Evolutionary conservation across 1,140 invertebrate genomes (phyloP).

Genomic region (Coptotermes formosanus): DNA sequence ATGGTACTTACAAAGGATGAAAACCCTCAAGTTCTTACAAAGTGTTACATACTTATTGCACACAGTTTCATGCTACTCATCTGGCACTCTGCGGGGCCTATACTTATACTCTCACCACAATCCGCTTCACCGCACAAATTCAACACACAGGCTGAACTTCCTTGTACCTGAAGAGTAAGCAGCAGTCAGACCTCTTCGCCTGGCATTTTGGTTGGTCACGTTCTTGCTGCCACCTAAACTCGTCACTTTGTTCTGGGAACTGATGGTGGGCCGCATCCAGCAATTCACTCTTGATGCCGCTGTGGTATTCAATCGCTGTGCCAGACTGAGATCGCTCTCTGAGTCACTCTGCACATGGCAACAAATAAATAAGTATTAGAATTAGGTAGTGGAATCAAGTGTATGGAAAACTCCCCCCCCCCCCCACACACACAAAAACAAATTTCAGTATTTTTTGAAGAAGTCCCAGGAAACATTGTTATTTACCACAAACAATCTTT

Average conservation of each 20-base stretch:
- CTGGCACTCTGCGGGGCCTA: too few relatives aligned
- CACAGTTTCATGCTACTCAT: too few relatives aligned
- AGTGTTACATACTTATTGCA: too few relatives aligned
- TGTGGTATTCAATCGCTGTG: slow-evolving; percentile 26
- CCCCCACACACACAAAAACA: too few relatives aligned
- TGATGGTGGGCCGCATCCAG: slow-evolving; percentile 73
- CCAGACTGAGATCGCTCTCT: slow-evolving; percentile 58
- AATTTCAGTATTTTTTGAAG: too few relatives aligned
- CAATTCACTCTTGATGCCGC: slow-evolving; percentile 49
- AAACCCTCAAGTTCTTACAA: too few relatives aligned
- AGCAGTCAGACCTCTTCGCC: slow-evolving; percentile 59
- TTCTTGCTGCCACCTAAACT: slow-evolving; percentile 39
- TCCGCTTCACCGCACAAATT: background rate
- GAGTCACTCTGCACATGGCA: slow-evolving; percentile 63
- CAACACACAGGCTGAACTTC: background rate
- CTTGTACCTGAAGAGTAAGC: slow-evolving; percentile 63
- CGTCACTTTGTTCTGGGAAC: slow-evolving; percentile 72
- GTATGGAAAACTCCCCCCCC: too few relatives aligned
- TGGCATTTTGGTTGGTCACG: slow-evolving; percentile 47
- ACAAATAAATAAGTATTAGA: slow-evolving; percentile 30
- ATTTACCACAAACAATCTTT: too few relatives aligned
- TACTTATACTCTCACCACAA: background rate
- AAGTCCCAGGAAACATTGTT: too few relatives aligned
- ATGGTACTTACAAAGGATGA: too few relatives aligned
- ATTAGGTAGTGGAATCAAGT: slow-evolving; percentile 14